A percentile compares a stretch with the other conserved stretches of the same genome.
Evolutionary conservation across 2,113 vertebrate genomes (phyloP).

Genomic region (Toxostoma redivivum): DNA sequence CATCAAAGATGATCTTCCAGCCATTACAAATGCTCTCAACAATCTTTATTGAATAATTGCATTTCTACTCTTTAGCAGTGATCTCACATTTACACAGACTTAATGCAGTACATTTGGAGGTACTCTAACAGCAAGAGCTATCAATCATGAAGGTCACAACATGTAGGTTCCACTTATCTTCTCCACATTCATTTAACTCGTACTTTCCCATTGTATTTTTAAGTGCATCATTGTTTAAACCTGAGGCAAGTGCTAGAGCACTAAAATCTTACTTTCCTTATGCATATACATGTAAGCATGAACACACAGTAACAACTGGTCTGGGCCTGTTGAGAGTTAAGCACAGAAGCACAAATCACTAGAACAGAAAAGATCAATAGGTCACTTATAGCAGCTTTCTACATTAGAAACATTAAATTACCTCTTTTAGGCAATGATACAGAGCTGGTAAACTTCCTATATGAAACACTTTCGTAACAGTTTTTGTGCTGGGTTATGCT

Average conservation of each 20-base stretch:
- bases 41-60: background rate
- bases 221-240: background rate
- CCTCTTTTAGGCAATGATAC: background rate
- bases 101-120: background rate
- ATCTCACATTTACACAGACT: background rate
- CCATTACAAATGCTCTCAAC: background rate
- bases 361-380: background rate
- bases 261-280: background rate
- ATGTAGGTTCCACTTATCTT: background rate
- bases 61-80: background rate
- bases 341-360: background rate
- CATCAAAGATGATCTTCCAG: background rate
- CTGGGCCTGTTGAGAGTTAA: background rate
- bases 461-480: background rate
- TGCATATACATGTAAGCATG: background rate
- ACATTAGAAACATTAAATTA: background rate
- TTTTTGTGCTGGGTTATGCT: background rate
- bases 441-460: background rate
- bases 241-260: background rate
- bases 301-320: background rate
- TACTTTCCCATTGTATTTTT: background rate
- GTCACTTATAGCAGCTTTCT: background rate
- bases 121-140: background rate
- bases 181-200: background rate
- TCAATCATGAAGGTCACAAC: background rate